Percentiles rank a stretch among this genome's conserved stretches.
Conservation (phyloP, 2,113 vertebrate genomes). For the Labeo rohita region DNA sequence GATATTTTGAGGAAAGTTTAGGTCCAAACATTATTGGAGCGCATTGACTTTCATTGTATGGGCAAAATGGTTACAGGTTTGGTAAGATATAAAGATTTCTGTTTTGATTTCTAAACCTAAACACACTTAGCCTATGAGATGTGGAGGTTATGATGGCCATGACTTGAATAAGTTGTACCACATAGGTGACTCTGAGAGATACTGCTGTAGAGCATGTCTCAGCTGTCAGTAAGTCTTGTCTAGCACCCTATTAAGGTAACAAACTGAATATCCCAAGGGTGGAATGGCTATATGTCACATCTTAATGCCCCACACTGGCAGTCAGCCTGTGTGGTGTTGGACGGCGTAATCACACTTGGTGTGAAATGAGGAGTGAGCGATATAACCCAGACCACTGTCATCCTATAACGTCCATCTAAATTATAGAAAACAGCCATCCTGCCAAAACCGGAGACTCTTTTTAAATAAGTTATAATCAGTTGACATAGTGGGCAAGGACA, state of each 20-base stretch:
- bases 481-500: conserved; percentile 16
- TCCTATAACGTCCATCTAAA: conserved; percentile 59
- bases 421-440: conserved; percentile 58
- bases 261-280: conserved; percentile 35
- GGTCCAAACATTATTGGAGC: background rate
- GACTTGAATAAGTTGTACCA: background rate
- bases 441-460: conserved; percentile 54
- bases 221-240: conserved; percentile 27
- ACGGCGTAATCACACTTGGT: conserved; percentile 26
- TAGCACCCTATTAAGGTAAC: conserved; percentile 47
- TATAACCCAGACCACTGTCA: conserved; percentile 60
- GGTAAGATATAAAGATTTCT: background rate
- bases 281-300: conserved; percentile 40
- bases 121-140: background rate
- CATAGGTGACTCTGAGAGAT: background rate
- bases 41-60: background rate
- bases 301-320: conserved; percentile 34
- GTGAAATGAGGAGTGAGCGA: conserved; percentile 50
- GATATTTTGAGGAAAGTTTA: background rate
- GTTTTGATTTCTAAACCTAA: background rate
- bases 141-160: background rate
- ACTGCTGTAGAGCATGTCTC: conserved; percentile 31
- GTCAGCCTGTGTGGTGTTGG: conserved; percentile 29
- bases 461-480: conserved; percentile 59
- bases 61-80: background rate